Conservation (phyloP, 2,888 invertebrate genomes). For the Eupithecia pulchellata region DNA sequence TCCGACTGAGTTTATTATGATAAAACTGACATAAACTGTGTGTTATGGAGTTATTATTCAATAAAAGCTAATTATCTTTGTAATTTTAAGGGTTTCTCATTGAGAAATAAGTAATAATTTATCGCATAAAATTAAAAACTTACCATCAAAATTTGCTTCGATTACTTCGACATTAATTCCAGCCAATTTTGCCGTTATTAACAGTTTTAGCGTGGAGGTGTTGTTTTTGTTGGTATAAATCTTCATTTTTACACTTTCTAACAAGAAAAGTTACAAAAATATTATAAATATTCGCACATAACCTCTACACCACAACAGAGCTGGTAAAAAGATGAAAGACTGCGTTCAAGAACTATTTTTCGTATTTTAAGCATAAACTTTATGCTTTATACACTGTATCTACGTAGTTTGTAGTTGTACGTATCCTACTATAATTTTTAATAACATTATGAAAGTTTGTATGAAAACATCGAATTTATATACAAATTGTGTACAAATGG, state of each 20-base stretch:
- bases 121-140: conserved; percentile 41
- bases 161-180: conserved; percentile 85
- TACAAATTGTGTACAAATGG: too few species aligned
- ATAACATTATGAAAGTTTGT: too few species aligned
- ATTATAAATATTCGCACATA: conserved; percentile 36
- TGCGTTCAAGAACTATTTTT: not conserved
- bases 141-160: conserved; percentile 87
- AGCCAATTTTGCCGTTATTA: conserved; percentile 88
- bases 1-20: not conserved
- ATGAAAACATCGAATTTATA: too few species aligned
- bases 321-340: conserved; percentile 40
- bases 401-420: too few species aligned
- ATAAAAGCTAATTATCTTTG: not conserved
- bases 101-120: not conserved
- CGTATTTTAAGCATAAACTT: not conserved
- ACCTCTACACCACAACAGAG: conserved; percentile 40
- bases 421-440: too few species aligned
- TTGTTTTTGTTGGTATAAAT: conserved; percentile 91
- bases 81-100: not conserved
- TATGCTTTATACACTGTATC: too few species aligned
- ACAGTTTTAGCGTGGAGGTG: conserved; percentile 90
- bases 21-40: not conserved
- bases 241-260: conserved; percentile 84
- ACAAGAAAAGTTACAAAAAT: conserved; percentile 19
- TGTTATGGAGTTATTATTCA: not conserved